phyloP scores from a whole-genome alignment of 2,888 invertebrate species.

The Drosophila kambysellisi region DNA sequence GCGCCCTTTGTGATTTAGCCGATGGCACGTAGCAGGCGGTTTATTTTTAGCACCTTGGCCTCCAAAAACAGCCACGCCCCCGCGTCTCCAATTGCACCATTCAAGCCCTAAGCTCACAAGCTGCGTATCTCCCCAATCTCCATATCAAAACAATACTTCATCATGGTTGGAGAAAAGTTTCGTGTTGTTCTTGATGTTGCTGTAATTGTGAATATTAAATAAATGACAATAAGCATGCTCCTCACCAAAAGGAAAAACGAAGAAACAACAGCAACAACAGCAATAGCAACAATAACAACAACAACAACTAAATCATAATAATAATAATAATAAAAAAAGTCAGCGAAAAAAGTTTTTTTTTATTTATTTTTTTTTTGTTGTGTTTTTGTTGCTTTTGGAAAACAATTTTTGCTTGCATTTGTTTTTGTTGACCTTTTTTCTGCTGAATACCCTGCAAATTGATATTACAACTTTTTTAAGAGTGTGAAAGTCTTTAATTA shows the following conservation, averaged over 20 bases:
- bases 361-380: constrained; percentile 1
- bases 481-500: not conserved
- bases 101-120: not conserved
- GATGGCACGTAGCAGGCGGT: constrained; percentile 63
- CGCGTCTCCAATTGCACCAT: not conserved
- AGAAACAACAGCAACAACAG: not conserved
- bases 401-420: constrained; percentile 20
- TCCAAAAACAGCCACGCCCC: constrained; percentile 17
- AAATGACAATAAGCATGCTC: constrained; percentile 46
- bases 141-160: constrained; percentile 73
- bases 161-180: constrained; percentile 33
- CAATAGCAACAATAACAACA: not conserved
- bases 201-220: constrained; percentile 75
- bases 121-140: constrained; percentile 43
- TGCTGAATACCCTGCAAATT: constrained; percentile 2
- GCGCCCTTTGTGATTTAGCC: constrained; percentile 49
- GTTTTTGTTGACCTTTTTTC: constrained; percentile 3
- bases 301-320: constrained; percentile 3
- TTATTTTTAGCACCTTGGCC: constrained; percentile 70
- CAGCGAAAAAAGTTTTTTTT: constrained; percentile 32
- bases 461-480: not conserved
- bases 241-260: constrained; percentile 2
- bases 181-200: constrained; percentile 34
- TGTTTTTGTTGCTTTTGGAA: constrained; percentile 4
- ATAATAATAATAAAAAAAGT: constrained; percentile 36